Evolutionary conservation across 2,888 invertebrate genomes (phyloP).

Genomic region (Xanthia togata): DNA sequence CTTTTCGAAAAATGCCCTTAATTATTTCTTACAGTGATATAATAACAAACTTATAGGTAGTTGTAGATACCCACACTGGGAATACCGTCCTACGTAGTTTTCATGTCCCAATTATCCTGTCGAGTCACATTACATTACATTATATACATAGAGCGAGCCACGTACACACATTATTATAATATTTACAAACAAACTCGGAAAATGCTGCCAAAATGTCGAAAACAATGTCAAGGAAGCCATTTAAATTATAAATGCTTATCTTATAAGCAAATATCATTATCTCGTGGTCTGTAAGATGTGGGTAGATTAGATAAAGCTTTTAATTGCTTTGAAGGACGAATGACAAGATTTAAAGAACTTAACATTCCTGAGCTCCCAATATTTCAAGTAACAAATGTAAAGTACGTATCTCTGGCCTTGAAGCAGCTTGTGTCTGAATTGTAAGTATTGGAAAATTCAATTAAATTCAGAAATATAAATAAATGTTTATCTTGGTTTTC

Average conservation of each 20-base stretch:
- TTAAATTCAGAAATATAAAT: constrained; percentile 29
- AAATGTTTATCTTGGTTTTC: background rate
- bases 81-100: constrained; percentile 9
- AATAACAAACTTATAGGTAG: background rate
- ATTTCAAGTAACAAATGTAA: constrained; percentile 23
- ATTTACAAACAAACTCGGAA: constrained; percentile 53
- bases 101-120: constrained; percentile 39
- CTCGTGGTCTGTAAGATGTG: constrained; percentile 1
- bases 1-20: background rate
- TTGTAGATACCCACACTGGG: background rate
- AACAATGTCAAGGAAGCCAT: constrained; percentile 57
- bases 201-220: constrained; percentile 47
- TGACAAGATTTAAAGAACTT: constrained; percentile 1
- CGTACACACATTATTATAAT: constrained; percentile 52
- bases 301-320: constrained; percentile 30
- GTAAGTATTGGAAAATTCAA: constrained; percentile 35
- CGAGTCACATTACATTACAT: constrained; percentile 11
- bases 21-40: background rate
- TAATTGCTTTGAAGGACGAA: constrained; percentile 33
- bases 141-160: constrained; percentile 50
- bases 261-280: constrained; percentile 28
- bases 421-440: constrained; percentile 6
- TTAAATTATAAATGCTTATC: constrained; percentile 45
- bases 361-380: background rate
- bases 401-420: constrained; percentile 52